Base-by-base conservation (phyloP, 2,888 invertebrate species). In the Romanomermis culicivorax region DNA sequence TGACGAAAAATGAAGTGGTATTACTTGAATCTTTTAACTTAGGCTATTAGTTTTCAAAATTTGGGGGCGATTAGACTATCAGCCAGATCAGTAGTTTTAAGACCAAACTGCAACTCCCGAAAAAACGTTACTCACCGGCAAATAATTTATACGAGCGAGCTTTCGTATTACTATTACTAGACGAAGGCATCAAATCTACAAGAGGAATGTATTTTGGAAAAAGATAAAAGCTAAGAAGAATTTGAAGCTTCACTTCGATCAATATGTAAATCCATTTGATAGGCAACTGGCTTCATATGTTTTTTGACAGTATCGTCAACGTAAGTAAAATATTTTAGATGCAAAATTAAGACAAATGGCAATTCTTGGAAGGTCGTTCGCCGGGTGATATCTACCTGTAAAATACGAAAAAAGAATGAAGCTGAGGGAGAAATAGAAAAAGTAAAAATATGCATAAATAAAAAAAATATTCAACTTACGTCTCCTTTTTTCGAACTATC, bases 281-380 rank as follows among this genome's bases (percentile, higher is more conserved):
- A 89, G 64, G 87, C 85, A 20, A 93, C 79, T 58, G 80, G 81
- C 74, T 91, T 93, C 59, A 85, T 76, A 55, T 91, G 83, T 73
- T 93, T 93, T 54, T 85, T 84, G 69, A 85, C 83, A 23, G 85
- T 86, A 60, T 87, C 58, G 25, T 45, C 42, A 24, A 26, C 23
- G 43, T 51, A 58, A 23, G 47, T 42, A 51, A 58, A 58, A 26
- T 47, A 55, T 48, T 58, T 58, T 20, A 58, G 29, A 20, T 58
- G 58, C 36, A 58, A 45, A 24, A 58, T 47, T 3, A 58, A 54
- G n/a, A 58, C 58, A 4, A 36, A 25, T 1, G 58, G 58, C 26
- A 58, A 48, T 24, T 30, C 29, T n/a, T 58, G 48, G 24, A 58
- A 45, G 2, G 20, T 24, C 55, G 85, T 78, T 70, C 87, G 85